A percentile compares a stretch with the other conserved stretches of the same genome.
Evolutionary conservation across 2,113 vertebrate species (phyloP).

Genomic region (Mugil cephalus): DNA sequence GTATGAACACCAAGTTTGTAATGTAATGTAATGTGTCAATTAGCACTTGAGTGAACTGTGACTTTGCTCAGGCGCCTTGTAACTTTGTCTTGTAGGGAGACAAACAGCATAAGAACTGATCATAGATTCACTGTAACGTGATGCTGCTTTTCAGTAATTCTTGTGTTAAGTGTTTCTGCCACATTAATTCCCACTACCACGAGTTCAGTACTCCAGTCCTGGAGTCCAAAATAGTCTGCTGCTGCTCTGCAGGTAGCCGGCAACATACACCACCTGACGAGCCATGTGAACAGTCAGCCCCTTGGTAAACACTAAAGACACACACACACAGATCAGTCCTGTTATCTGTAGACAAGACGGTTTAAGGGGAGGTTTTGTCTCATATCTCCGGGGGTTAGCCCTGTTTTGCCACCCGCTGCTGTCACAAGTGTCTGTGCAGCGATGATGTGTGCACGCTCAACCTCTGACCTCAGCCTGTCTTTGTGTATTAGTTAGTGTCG

Average conservation of each 20-base stretch:
- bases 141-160: no score
- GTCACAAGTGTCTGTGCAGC: slow-evolving; percentile 25
- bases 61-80: no score
- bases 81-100: no score
- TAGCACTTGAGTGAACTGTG: no score
- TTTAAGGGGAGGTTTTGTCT: slow-evolving; percentile 23
- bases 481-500: slow-evolving; percentile 26
- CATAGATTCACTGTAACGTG: no score
- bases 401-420: slow-evolving; percentile 3
- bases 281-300: slow-evolving; percentile 52
- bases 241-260: slow-evolving; percentile 41
- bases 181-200: not conserved
- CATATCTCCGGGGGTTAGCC: slow-evolving; percentile 2
- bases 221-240: slow-evolving; percentile 35
- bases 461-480: slow-evolving; percentile 40
- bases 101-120: no score
- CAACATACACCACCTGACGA: slow-evolving; percentile 59
- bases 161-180: no score
- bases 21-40: no score
- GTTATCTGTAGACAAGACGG: slow-evolving; percentile 35
- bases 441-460: slow-evolving; percentile 36
- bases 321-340: slow-evolving; percentile 13
- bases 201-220: not conserved
- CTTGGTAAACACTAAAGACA: slow-evolving; percentile 11
- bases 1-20: no score